Percentiles rank a stretch among this genome's conserved stretches.
phyloP scores from a whole-genome alignment of 2,113 vertebrate genomes.

The Paracanthobrama guichenoti region DNA sequence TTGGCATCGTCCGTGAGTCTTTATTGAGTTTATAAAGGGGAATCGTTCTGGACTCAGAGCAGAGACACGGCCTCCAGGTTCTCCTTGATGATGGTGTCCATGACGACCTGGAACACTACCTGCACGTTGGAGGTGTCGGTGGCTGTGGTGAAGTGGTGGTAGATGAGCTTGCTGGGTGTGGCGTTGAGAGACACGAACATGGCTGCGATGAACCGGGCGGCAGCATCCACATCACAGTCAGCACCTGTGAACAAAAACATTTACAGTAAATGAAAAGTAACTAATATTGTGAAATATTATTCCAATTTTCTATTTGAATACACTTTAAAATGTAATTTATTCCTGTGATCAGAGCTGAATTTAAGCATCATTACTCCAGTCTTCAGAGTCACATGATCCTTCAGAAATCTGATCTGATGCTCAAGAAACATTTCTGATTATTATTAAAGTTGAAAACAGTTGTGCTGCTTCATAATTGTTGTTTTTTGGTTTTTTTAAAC shows the following conservation, averaged over 20 bases:
- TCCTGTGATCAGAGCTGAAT: not conserved
- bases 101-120: constrained; percentile 80
- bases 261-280: too few species aligned
- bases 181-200: constrained; percentile 71
- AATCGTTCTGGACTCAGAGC: constrained; percentile 56
- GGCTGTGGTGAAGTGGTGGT: constrained; percentile 80
- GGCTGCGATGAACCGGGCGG: constrained; percentile 74
- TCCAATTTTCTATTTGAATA: too few species aligned
- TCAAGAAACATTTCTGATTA: not conserved
- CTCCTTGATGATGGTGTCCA: constrained; percentile 79
- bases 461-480: not conserved
- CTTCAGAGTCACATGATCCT: not conserved
- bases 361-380: not conserved
- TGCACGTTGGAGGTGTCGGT: constrained; percentile 81
- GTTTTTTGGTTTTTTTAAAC: not conserved
- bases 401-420: not conserved
- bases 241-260: constrained; percentile 63
- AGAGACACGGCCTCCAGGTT: constrained; percentile 78
- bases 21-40: not conserved
- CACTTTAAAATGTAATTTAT: not conserved
- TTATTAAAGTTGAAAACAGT: not conserved
- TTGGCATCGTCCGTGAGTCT: not conserved
- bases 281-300: too few species aligned
- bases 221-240: constrained; percentile 76
- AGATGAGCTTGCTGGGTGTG: constrained; percentile 71